These are phyloP conservation scores for Latheticus oryzae DNA, from an alignment of 2,888 invertebrate species.

Conservation along the genomic window DNA sequence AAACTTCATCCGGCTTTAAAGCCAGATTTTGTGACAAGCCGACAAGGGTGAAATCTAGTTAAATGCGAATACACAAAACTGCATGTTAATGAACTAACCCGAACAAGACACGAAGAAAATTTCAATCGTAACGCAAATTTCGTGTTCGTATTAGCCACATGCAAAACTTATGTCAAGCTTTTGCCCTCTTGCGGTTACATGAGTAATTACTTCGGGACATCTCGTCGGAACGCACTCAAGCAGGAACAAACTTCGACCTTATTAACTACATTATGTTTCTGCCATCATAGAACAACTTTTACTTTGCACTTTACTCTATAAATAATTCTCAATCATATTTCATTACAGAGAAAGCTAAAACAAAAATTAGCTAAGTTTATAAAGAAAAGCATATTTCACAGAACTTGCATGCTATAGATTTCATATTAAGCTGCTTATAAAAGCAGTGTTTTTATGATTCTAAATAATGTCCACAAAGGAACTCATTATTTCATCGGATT, in stretches of 20 bases:
- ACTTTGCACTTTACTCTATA: not conserved
- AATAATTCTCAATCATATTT: too few relatives aligned
- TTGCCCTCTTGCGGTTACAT: slow-evolving; percentile 25
- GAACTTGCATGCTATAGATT: too few relatives aligned
- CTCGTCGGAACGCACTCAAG: slow-evolving; percentile 8
- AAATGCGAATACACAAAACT: slow-evolving; percentile 53
- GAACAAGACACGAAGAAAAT: slow-evolving; percentile 35
- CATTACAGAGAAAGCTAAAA: too few relatives aligned
- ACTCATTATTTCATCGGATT: too few relatives aligned
- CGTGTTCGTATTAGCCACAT: slow-evolving; percentile 27
- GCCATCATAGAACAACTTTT: not conserved
- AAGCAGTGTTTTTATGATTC: too few relatives aligned
- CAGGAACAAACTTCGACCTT: not conserved
- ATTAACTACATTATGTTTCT: slow-evolving; percentile 5
- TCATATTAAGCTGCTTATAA: too few relatives aligned
- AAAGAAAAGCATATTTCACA: too few relatives aligned
- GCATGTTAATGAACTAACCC: slow-evolving; percentile 50
- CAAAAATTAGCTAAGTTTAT: too few relatives aligned
- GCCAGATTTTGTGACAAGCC: slow-evolving; percentile 46
- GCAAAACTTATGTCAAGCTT: slow-evolving; percentile 31
- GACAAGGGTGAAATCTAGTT: slow-evolving; percentile 55
- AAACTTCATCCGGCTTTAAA: slow-evolving; percentile 42
- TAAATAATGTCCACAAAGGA: too few relatives aligned
- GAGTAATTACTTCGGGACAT: slow-evolving; percentile 35
- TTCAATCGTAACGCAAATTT: slow-evolving; percentile 33